Evolutionary conservation across 2,888 invertebrate species (phyloP).

Genomic region (Lacanobia wlatinum): DNA sequence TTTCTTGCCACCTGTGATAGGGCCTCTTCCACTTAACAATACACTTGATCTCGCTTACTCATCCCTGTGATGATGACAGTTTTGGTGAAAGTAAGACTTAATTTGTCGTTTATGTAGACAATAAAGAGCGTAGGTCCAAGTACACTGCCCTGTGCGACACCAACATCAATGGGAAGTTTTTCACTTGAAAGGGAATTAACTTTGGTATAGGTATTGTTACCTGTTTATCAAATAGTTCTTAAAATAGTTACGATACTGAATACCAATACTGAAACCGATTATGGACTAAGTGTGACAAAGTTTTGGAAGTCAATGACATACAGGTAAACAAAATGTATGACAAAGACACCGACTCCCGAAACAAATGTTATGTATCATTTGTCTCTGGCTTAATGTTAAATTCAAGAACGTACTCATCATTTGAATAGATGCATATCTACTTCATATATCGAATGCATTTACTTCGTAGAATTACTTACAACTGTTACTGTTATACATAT

Average conservation of each 20-base stretch:
- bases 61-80: too few relatives aligned
- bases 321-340: not conserved
- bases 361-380: not conserved
- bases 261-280: not conserved
- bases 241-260: not conserved
- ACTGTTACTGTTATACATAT: constrained; percentile 6
- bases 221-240: too few relatives aligned
- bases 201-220: too few relatives aligned
- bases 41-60: too few relatives aligned
- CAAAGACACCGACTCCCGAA: not conserved
- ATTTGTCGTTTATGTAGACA: too few relatives aligned
- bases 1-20: too few relatives aligned
- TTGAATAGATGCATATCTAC: not conserved
- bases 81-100: too few relatives aligned
- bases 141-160: too few relatives aligned
- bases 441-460: not conserved
- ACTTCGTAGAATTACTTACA: not conserved
- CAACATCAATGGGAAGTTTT: too few relatives aligned
- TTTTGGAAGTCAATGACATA: not conserved
- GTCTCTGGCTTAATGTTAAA: not conserved
- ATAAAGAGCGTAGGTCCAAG: too few relatives aligned
- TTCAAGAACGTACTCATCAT: not conserved
- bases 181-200: too few relatives aligned
- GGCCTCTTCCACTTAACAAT: too few relatives aligned
- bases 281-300: not conserved